These are phyloP conservation scores for Meliscaeva auricollis DNA, from an alignment of 2,888 invertebrate species.

Conservation along the genomic window DNA sequence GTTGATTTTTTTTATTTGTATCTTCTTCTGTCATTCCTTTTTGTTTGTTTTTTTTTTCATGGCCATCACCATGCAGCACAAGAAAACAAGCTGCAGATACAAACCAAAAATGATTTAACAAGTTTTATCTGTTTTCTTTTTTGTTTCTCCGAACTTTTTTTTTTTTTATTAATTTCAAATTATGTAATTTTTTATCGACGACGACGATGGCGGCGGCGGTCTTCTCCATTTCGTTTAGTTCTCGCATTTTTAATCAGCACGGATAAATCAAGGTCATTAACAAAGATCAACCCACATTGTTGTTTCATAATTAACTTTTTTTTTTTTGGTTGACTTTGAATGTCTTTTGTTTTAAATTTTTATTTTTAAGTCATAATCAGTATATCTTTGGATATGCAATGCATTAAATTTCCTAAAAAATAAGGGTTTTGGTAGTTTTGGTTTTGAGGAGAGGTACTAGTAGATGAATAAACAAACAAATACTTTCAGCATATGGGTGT, in stretches of 20 bases:
- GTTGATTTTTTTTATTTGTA: slow-evolving; percentile 14
- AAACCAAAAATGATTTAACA: slow-evolving; percentile 36
- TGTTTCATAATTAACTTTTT: slow-evolving; percentile 10
- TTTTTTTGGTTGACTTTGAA: slow-evolving; percentile 18
- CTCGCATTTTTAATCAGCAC: slow-evolving; percentile 66
- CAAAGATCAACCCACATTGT: slow-evolving; percentile 70
- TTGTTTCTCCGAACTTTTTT: not conserved
- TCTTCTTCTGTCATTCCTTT: slow-evolving; percentile 23
- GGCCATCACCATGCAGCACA: slow-evolving; percentile 32
- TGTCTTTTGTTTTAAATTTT: not conserved
- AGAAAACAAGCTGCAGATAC: not conserved
- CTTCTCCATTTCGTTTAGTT: slow-evolving; percentile 62
- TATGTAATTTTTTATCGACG: slow-evolving; percentile 68
- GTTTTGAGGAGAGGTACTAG: not conserved
- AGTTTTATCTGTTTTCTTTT: slow-evolving; percentile 35
- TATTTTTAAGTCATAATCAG: not conserved
- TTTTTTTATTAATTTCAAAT: slow-evolving; percentile 48
- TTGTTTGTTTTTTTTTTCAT: slow-evolving; percentile 35
- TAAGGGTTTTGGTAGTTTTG: not conserved
- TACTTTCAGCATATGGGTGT: not conserved
- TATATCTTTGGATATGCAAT: not conserved
- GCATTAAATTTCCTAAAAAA: not conserved
- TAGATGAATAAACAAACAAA: not conserved
- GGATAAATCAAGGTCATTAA: slow-evolving; percentile 71
- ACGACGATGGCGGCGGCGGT: not conserved